Evolutionary conservation across 2,797 vertebrate species (phyloP).

Genomic region (Acipenser transmontanus): DNA sequence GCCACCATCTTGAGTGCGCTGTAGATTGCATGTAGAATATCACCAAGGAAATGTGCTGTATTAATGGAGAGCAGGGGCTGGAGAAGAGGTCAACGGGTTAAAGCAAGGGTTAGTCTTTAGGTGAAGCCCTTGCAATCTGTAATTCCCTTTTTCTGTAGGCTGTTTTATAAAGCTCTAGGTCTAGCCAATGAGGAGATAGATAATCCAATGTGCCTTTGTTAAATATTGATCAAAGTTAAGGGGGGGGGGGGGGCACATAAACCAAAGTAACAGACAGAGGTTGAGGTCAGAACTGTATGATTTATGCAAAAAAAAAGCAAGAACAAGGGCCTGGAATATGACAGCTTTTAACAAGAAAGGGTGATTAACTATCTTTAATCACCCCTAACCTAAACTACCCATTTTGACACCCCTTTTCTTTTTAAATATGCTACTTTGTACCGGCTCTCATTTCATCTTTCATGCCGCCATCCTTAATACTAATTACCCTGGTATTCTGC

Average conservation of each 20-base stretch:
- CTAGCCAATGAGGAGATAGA: not conserved
- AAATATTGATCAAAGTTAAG: conserved; percentile 22
- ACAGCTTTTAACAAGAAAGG: conserved; percentile 2
- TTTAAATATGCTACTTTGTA: conserved; percentile 4
- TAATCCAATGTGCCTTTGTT: conserved; percentile 17
- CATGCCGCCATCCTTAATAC: conserved; percentile 3
- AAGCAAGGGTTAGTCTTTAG: conserved; percentile 13
- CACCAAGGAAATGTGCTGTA: conserved; percentile 15
- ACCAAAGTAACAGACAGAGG: conserved; percentile 3
- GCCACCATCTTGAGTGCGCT: conserved; percentile 13
- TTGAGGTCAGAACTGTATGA: conserved; percentile 2
- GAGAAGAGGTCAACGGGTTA: conserved; percentile 6
- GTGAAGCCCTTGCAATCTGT: conserved; percentile 14
- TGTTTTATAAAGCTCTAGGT: conserved; percentile 8
- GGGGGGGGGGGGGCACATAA: not conserved
- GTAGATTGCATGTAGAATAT: conserved; percentile 29
- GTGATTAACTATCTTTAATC: not conserved
- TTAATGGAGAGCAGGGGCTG: conserved; percentile 9
- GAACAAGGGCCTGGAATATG: conserved; percentile 4
- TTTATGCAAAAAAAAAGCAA: not conserved
- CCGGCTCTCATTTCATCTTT: conserved; percentile 4
- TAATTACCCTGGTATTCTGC: conserved; percentile 12
- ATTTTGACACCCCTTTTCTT: conserved; percentile 1
- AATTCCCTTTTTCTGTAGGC: conserved; percentile 19
- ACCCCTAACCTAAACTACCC: not conserved